A percentile compares a stretch with the other conserved stretches of the same genome.
phyloP scores from a whole-genome alignment of 2,888 invertebrate genomes.

The Smittia aterrima region DNA sequence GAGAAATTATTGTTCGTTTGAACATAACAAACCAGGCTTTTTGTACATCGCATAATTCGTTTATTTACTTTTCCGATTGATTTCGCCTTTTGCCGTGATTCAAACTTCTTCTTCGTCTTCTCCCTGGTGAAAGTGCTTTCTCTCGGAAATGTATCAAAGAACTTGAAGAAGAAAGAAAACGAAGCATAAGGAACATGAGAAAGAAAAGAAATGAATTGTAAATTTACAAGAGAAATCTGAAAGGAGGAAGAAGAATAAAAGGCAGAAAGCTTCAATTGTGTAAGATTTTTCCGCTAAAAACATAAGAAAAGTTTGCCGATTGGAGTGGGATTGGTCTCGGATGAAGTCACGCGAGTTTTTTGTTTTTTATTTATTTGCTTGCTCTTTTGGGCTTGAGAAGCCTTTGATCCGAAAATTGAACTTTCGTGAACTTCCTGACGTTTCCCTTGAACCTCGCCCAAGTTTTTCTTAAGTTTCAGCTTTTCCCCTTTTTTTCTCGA shows the following conservation, averaged over 20 bases:
- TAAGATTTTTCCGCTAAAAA: neutral
- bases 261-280: conserved; percentile 11
- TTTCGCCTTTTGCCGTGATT: neutral
- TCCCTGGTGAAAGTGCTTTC: no score
- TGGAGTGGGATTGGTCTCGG: no score
- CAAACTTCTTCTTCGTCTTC: no score
- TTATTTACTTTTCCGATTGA: conserved; percentile 21
- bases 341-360: no score
- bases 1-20: neutral
- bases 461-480: neutral
- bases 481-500: neutral
- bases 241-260: neutral
- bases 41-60: neutral
- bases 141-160: no score
- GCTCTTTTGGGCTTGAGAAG: no score
- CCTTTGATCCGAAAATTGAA: no score
- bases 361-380: no score
- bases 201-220: conserved; percentile 34
- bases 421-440: no score
- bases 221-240: conserved; percentile 6
- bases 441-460: no score
- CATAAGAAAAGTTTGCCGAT: neutral
- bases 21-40: neutral
- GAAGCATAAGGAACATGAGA: neutral
- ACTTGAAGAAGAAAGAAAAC: neutral